A percentile compares a stretch with the other conserved stretches of the same genome.
These are phyloP conservation scores for Bovichtus diacanthus DNA, from an alignment of 2,797 vertebrate genomes.

Conservation along the genomic window DNA sequence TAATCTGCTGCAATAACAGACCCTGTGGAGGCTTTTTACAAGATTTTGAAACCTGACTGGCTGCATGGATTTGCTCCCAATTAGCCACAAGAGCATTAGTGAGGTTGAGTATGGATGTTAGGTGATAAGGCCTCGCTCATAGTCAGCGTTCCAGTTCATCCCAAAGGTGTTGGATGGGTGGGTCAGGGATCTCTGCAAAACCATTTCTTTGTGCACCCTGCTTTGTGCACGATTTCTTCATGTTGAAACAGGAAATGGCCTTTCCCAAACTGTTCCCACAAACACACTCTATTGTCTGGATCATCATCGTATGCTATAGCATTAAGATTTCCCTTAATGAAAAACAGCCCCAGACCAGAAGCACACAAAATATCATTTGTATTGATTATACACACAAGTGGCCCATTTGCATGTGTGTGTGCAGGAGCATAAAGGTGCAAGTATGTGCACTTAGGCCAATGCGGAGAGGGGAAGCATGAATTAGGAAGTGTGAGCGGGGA, in stretches of 20 bases:
- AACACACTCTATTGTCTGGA: constrained; percentile 10
- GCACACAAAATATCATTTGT: constrained; percentile 47
- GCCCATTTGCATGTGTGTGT: constrained; percentile 25
- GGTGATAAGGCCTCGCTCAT: not conserved
- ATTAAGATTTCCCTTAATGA: constrained; percentile 20
- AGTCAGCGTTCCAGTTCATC: not conserved
- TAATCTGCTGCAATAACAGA: not conserved
- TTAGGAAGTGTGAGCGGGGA: constrained; percentile 63
- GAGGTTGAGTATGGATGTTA: constrained; percentile 4
- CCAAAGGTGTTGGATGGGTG: not conserved
- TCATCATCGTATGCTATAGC: not conserved
- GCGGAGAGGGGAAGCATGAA: constrained; percentile 53
- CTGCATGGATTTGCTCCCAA: too few relatives aligned
- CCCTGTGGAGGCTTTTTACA: not conserved
- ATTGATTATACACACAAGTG: constrained; percentile 50
- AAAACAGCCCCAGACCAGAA: constrained; percentile 36
- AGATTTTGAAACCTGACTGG: too few relatives aligned
- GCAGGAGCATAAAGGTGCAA: constrained; percentile 24
- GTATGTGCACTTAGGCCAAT: constrained; percentile 39
- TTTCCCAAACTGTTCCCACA: constrained; percentile 4
- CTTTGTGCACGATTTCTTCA: not conserved
- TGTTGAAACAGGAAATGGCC: not conserved
- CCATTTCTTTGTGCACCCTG: not conserved
- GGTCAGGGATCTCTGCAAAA: not conserved
- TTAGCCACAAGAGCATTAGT: not conserved